These are phyloP conservation scores for Cryptocephalus primarius DNA, from an alignment of 2,888 invertebrate genomes.

Conservation along the genomic window DNA sequence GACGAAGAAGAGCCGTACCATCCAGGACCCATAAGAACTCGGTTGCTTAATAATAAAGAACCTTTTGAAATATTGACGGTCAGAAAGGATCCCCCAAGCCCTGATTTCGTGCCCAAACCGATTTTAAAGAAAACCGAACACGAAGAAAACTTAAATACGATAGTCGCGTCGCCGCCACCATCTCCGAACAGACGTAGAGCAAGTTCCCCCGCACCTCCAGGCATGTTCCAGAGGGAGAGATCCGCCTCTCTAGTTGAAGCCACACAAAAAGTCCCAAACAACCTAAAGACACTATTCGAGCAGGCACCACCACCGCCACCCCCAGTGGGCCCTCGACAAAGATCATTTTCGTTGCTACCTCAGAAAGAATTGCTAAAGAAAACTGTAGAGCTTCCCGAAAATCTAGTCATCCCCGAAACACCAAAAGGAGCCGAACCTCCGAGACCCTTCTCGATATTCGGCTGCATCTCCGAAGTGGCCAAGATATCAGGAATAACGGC, in stretches of 20 bases:
- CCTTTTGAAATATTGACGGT: slow-evolving; percentile 49
- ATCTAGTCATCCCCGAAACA: slow-evolving; percentile 1
- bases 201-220: slow-evolving; percentile 15
- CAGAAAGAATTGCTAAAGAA: slow-evolving; percentile 9
- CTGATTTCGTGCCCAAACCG: slow-evolving; percentile 67
- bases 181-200: slow-evolving; percentile 9
- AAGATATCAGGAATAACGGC: slow-evolving; percentile 29
- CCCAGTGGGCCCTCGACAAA: slow-evolving; percentile 10
- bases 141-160: slow-evolving; percentile 14
- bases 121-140: slow-evolving; percentile 50
- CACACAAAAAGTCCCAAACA: not conserved
- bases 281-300: not conserved
- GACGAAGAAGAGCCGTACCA: slow-evolving; percentile 56
- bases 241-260: slow-evolving; percentile 2
- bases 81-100: slow-evolving; percentile 53
- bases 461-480: slow-evolving; percentile 24
- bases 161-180: slow-evolving; percentile 8
- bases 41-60: slow-evolving; percentile 24
- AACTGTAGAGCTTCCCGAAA: not conserved
- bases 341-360: slow-evolving; percentile 21
- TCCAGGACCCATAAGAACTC: slow-evolving; percentile 41
- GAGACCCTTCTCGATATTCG: slow-evolving; percentile 10
- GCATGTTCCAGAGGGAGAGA: not conserved
- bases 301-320: slow-evolving; percentile 5
- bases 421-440: slow-evolving; percentile 2